Base-by-base conservation (phyloP, 1,140 invertebrate genomes). In the Andrena cerasifolii region DNA sequence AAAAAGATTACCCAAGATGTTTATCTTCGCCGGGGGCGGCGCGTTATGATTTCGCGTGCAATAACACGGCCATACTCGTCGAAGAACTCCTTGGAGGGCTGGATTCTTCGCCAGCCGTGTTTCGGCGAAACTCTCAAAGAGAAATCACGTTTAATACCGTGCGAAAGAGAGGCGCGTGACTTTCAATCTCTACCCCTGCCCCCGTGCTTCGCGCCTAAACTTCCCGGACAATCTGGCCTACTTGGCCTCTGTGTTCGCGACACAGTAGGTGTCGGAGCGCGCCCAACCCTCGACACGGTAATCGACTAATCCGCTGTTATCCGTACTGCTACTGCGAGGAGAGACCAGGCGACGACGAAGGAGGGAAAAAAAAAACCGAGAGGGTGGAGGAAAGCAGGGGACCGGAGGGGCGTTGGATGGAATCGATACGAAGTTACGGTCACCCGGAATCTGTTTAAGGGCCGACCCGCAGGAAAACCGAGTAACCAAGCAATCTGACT, bases 341-440 rank as follows among this genome's bases (percentile, higher is more conserved):
- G 51, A 70, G 47, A 53, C 24, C 56, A 51, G 53, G 47, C 31
- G 47, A 53, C 14, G 51, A 36, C 18, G n/a, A 53, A 28, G 56
- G 18, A 36, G 36, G 21, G 14, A 49, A 36, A 28, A 59, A 26
- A 33, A 28, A 31, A 36, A n/a, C 21, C 16, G 40, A 71, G 18
- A 2, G 12, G 2, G 4, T 24, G 5, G 51, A n/a, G 49, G 36
- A 16, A 26, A 6, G n/a, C 28, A 59, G 59, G 28, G 28, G 1
- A 10, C 5, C 21, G n/a, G n/a, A 33, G 56, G 16, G 18, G n/a
- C 31, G 67, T 8, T 6, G 8, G 26, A 40, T 31, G 31, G 49
- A 65, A 82, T 83, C 82, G 82, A 83, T 83, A 82, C 62, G 33
- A 83, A 83, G 80, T 83, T 83, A 83, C 68, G 68, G 82, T 73